phyloP scores from a whole-genome alignment of 1,140 invertebrate genomes.

The Drosophila obscura region DNA sequence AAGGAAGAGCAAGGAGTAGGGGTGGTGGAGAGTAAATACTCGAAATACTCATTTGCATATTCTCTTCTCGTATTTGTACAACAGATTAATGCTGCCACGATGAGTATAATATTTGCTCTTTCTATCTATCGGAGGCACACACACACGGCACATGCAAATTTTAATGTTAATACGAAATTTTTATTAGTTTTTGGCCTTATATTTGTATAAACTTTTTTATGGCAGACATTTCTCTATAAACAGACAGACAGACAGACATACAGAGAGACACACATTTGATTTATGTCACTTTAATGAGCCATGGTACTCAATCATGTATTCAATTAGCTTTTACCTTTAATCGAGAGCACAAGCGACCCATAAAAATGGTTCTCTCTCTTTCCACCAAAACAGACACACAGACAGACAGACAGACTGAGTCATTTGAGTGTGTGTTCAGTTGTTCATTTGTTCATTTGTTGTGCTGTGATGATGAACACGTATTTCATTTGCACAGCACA shows the following conservation, averaged over 20 bases:
- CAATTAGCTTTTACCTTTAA: constrained; percentile 51
- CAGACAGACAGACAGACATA: constrained; percentile 18
- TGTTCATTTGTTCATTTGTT: too few relatives aligned
- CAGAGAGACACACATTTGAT: constrained; percentile 43
- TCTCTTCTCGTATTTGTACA: constrained; percentile 53
- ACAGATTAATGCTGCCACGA: constrained; percentile 54
- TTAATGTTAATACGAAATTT: constrained; percentile 49
- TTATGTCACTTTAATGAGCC: constrained; percentile 62
- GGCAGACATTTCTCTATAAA: constrained; percentile 24
- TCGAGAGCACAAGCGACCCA: constrained; percentile 24
- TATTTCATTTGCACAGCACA: too few relatives aligned
- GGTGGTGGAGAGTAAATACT: constrained; percentile 4
- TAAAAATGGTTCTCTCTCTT: constrained; percentile 20
- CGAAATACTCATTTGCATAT: constrained; percentile 67
- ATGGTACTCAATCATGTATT: constrained; percentile 58
- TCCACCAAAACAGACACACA: constrained; percentile 10
- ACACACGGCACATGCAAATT: constrained; percentile 25
- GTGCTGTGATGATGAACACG: too few relatives aligned
- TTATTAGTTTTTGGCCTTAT: constrained; percentile 40
- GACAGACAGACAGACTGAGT: neutral
- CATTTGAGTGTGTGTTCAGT: too few relatives aligned
- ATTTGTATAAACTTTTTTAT: constrained; percentile 61
- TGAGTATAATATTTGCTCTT: constrained; percentile 42
- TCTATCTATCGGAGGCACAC: constrained; percentile 49
- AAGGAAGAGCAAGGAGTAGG: neutral